phyloP scores from a whole-genome alignment of 2,888 invertebrate genomes.

The Drosophila monieri region DNA sequence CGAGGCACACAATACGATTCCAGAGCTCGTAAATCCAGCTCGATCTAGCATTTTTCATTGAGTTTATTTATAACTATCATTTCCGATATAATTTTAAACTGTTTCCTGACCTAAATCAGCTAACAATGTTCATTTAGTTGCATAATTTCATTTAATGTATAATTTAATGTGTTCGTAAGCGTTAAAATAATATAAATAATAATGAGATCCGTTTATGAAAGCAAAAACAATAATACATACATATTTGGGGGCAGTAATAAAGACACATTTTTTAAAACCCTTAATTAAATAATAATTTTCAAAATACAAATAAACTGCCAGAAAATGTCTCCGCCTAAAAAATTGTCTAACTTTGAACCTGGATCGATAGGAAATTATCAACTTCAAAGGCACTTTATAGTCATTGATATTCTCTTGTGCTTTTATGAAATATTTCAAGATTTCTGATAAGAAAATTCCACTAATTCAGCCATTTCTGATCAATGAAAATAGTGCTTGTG shows the following conservation, averaged over 20 bases:
- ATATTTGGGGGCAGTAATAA: slow-evolving; percentile 57
- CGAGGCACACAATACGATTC: slow-evolving; percentile 66
- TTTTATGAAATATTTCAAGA: background rate
- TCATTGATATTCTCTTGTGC: background rate
- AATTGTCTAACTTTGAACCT: slow-evolving; percentile 35
- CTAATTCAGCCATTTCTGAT: background rate
- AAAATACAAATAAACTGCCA: slow-evolving; percentile 68
- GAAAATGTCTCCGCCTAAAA: slow-evolving; percentile 73
- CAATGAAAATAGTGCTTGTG: background rate
- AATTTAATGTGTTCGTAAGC: slow-evolving; percentile 58
- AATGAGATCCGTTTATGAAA: slow-evolving; percentile 38
- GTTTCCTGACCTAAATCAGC: slow-evolving; percentile 21
- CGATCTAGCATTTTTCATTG: slow-evolving; percentile 44
- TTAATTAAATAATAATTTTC: slow-evolving; percentile 30
- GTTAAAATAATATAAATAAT: slow-evolving; percentile 36
- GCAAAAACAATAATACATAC: slow-evolving; percentile 37
- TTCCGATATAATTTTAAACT: slow-evolving; percentile 21
- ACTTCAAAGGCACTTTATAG: background rate
- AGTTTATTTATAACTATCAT: slow-evolving; percentile 18
- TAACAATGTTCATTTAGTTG: slow-evolving; percentile 45
- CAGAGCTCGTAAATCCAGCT: slow-evolving; percentile 64
- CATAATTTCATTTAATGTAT: slow-evolving; percentile 46
- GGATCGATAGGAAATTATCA: slow-evolving; percentile 30
- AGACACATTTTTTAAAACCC: slow-evolving; percentile 35
- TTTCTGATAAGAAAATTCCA: background rate